Percentiles rank a stretch among this genome's conserved stretches.
These are phyloP conservation scores for Thereva unica DNA, from an alignment of 2,888 invertebrate species.

Conservation along the genomic window DNA sequence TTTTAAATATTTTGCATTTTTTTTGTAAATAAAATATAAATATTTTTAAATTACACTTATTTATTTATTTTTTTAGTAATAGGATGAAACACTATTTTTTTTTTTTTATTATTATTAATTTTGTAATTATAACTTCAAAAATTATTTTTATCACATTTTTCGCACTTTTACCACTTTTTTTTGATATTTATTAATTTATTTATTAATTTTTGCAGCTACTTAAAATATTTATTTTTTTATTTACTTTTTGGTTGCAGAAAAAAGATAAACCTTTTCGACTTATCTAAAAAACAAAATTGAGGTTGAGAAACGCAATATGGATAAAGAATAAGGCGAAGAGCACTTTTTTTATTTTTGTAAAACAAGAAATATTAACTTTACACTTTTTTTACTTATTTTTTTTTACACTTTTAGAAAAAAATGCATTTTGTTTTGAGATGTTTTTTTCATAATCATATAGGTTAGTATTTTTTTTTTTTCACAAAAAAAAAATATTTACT, in stretches of 20 bases:
- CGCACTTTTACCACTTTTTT: constrained; percentile 4
- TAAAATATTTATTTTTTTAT: background rate
- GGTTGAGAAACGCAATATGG: too few species aligned
- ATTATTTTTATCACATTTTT: constrained; percentile 15
- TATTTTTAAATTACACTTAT: background rate
- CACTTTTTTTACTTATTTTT: too few species aligned
- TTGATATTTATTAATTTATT: background rate
- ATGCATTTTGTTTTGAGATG: too few species aligned
- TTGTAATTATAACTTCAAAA: background rate
- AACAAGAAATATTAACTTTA: too few species aligned
- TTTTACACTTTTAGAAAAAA: too few species aligned
- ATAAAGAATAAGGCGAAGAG: background rate
- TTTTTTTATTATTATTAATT: background rate
- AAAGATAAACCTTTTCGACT: constrained; percentile 1
- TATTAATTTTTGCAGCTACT: background rate
- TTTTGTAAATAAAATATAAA: constrained; percentile 7
- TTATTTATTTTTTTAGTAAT: constrained; percentile 1
- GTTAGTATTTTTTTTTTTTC: too few species aligned
- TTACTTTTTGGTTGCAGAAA: background rate
- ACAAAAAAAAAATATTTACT: too few species aligned
- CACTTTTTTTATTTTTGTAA: too few species aligned
- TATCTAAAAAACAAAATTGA: background rate
- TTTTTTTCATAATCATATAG: too few species aligned
- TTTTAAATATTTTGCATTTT: constrained; percentile 4
- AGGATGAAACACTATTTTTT: background rate